Evolutionary conservation across 2,113 vertebrate species (phyloP).

Genomic region (Shinisaurus crocodilurus): DNA sequence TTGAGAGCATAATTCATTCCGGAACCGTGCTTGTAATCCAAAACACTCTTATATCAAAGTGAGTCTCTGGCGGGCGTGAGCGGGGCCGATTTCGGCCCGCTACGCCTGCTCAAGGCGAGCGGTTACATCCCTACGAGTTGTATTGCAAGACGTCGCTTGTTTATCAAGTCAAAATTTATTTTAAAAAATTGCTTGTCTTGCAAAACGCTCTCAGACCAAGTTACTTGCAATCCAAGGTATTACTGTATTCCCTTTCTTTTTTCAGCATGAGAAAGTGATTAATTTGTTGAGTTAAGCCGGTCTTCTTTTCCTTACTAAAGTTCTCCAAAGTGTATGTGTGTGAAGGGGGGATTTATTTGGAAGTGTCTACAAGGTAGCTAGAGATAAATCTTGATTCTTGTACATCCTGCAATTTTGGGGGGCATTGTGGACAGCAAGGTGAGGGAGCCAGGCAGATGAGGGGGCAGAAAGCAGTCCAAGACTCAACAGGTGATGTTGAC

Average conservation of each 20-base stretch:
- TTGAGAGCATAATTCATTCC: too few relatives aligned
- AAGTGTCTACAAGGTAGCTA: not conserved
- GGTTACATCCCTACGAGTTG: too few relatives aligned
- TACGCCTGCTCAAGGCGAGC: too few relatives aligned
- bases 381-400: not conserved
- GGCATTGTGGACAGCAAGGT: not conserved
- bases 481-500: not conserved
- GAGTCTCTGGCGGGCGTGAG: too few relatives aligned
- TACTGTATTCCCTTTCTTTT: not conserved
- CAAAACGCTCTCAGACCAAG: too few relatives aligned
- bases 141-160: too few relatives aligned
- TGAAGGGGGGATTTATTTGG: not conserved
- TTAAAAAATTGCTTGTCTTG: too few relatives aligned
- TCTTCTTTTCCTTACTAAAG: not conserved
- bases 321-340: not conserved
- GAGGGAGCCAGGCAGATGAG: not conserved
- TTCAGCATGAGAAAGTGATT: not conserved
- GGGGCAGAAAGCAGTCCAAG: not conserved
- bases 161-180: too few relatives aligned
- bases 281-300: not conserved
- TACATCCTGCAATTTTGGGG: not conserved
- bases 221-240: too few relatives aligned
- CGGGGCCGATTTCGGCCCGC: too few relatives aligned
- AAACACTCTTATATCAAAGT: too few relatives aligned
- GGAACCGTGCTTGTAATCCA: too few relatives aligned